Evolutionary conservation across 2,113 vertebrate genomes (phyloP).

Genomic region (Silurus glanis): DNA sequence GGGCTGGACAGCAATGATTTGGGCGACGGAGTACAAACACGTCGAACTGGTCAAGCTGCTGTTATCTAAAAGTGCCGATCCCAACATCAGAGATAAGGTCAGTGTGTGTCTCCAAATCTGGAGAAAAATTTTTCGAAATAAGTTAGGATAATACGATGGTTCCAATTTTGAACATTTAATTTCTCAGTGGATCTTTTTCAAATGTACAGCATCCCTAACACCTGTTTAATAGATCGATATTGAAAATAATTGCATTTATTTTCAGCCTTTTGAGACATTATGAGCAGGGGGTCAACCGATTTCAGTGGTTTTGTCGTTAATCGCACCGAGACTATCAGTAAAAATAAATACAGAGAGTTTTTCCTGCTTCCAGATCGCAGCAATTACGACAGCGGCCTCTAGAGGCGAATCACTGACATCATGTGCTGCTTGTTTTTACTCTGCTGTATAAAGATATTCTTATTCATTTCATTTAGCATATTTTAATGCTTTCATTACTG

Average conservation of each 20-base stretch:
- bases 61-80: conserved; percentile 87
- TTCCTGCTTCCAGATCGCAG: too few species aligned
- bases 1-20: conserved; percentile 98
- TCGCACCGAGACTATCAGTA: too few species aligned
- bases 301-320: too few species aligned
- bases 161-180: background rate
- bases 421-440: too few species aligned
- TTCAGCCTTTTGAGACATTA: background rate
- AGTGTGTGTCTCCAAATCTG: background rate
- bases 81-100: conserved; percentile 96
- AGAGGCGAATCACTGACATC: too few species aligned
- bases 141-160: too few species aligned
- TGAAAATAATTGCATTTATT: background rate
- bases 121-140: background rate
- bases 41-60: conserved; percentile 91
- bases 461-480: too few species aligned
- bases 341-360: too few species aligned
- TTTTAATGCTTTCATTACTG: too few species aligned
- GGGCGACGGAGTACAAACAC: conserved; percentile 97
- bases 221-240: background rate
- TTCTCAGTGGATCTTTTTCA: background rate
- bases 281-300: too few species aligned
- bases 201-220: background rate
- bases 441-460: too few species aligned
- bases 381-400: too few species aligned